phyloP scores from a whole-genome alignment of 2,113 vertebrate species.

The Grus americana region DNA sequence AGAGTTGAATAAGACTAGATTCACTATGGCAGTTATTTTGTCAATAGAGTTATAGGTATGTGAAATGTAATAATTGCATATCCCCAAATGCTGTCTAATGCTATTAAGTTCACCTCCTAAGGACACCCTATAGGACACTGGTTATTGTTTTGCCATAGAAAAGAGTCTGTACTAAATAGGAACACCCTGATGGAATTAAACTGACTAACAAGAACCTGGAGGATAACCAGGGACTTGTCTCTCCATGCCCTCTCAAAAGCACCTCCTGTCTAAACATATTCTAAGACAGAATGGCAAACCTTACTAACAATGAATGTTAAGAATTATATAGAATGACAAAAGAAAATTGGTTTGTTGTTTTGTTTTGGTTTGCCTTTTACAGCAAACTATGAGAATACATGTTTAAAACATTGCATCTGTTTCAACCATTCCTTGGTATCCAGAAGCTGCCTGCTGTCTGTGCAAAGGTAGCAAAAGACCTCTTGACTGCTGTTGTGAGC shows the following conservation, averaged over 20 bases:
- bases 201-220: neutral
- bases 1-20: neutral
- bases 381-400: neutral
- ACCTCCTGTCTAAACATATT: neutral
- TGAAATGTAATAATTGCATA: neutral
- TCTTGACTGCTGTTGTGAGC: neutral
- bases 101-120: neutral
- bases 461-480: neutral
- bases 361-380: no score
- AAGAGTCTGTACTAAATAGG: neutral
- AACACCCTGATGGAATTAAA: conserved; percentile 20
- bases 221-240: neutral
- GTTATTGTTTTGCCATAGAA: neutral
- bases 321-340: neutral
- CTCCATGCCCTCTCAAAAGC: neutral
- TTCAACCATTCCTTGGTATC: neutral
- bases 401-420: neutral
- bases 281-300: neutral
- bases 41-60: neutral
- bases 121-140: neutral
- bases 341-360: neutral
- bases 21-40: neutral
- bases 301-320: neutral
- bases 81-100: neutral
- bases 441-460: neutral